A percentile compares a stretch with the other conserved stretches of the same genome.
These are phyloP conservation scores for Diaperis boleti DNA, from an alignment of 2,888 invertebrate species.

Conservation along the genomic window DNA sequence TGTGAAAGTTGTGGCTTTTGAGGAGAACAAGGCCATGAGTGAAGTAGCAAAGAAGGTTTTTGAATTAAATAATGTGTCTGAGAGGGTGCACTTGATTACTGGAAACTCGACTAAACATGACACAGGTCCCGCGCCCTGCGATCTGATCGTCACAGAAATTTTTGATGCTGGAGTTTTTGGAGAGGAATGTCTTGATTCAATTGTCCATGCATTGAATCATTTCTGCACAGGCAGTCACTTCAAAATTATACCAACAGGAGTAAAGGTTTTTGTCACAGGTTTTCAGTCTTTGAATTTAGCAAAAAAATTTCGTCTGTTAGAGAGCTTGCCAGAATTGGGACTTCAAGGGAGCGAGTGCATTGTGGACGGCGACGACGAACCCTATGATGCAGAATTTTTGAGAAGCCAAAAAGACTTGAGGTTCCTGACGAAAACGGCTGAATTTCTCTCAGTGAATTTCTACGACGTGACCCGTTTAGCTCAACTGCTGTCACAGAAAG, in stretches of 20 bases:
- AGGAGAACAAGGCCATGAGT: conserved; percentile 72
- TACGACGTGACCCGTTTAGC: conserved; percentile 66
- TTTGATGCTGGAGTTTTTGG: conserved; percentile 86
- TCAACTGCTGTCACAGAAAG: conserved; percentile 20
- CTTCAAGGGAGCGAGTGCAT: conserved; percentile 61
- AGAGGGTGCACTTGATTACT: conserved; percentile 73
- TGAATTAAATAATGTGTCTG: conserved; percentile 67
- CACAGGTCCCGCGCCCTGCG: conserved; percentile 58
- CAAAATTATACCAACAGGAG: conserved; percentile 73
- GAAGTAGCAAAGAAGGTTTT: conserved; percentile 73
- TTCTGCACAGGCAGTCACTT: conserved; percentile 68
- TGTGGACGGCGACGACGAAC: conserved; percentile 66
- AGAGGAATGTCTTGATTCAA: conserved; percentile 76
- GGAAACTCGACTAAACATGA: conserved; percentile 62
- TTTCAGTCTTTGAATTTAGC: conserved; percentile 68
- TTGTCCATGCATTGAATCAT: conserved; percentile 77
- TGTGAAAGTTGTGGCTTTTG: conserved; percentile 72
- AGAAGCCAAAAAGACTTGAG: conserved; percentile 67
- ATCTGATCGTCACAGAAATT: conserved; percentile 80
- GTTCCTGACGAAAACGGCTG: conserved; percentile 71
- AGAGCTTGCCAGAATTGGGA: conserved; percentile 48
- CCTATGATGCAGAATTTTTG: conserved; percentile 80
- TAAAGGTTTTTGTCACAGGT: conserved; percentile 74
- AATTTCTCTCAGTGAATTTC: conserved; percentile 74
- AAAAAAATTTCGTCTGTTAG: conserved; percentile 65